These are phyloP conservation scores for Dryoscopus gambensis DNA, from an alignment of 2,113 vertebrate genomes.

Conservation along the genomic window DNA sequence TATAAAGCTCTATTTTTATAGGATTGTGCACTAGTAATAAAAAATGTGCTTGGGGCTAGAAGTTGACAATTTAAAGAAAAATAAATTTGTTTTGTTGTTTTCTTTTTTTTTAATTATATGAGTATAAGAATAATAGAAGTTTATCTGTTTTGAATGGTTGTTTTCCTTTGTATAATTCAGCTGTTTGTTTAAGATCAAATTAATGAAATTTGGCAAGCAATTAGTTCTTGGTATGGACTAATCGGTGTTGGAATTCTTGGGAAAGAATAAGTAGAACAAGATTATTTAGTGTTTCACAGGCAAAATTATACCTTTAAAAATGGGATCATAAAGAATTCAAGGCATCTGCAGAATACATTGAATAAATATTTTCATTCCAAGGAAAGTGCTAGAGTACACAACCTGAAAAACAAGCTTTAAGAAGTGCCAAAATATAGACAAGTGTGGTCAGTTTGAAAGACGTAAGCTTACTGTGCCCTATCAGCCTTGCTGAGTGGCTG, in stretches of 20 bases:
- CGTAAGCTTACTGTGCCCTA: neutral
- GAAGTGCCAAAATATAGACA: neutral
- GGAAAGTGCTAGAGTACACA: neutral
- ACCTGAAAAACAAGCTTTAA: neutral
- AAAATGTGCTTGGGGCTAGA: constrained; percentile 62
- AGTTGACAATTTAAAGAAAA: constrained; percentile 55
- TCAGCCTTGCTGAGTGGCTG: neutral
- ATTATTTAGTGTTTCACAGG: neutral
- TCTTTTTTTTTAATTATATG: constrained; percentile 1
- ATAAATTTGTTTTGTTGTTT: constrained; percentile 40
- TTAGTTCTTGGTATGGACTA: neutral
- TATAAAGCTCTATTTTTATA: constrained; percentile 64
- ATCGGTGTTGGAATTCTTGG: neutral
- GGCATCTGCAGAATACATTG: neutral
- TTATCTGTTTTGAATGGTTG: neutral
- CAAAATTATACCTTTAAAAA: neutral
- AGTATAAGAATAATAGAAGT: constrained; percentile 16
- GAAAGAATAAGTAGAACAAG: neutral
- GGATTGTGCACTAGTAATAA: constrained; percentile 46
- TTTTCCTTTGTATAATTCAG: constrained; percentile 25
- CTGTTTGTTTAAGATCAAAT: constrained; percentile 11
- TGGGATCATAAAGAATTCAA: neutral
- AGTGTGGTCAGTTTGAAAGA: neutral
- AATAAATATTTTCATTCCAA: constrained; percentile 39
- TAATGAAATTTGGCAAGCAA: constrained; percentile 31